Base-by-base conservation (phyloP, 2,113 vertebrate species). In the Caranx ignobilis region DNA sequence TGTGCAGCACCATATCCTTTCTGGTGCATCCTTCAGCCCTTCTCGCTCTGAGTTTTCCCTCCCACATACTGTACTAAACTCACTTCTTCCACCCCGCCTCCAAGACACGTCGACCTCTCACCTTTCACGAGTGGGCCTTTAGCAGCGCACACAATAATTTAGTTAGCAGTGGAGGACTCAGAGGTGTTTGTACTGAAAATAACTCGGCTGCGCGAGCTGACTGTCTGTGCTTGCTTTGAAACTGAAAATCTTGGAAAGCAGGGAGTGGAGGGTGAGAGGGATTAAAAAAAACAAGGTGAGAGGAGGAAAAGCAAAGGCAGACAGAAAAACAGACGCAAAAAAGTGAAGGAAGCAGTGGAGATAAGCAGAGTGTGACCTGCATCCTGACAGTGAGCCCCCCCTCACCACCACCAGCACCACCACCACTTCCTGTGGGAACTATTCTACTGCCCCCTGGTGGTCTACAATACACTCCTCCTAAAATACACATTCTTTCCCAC, bases 391-490 rank as follows among this genome's bases (percentile, higher is more conserved):
- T 11, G 18, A 74, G 65, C 60, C 59, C 57, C 70, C 26, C 9
- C 26, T 26, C 26, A 26, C 26, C 26, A 26, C 26, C 26, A 26
- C 26, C 26, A 26, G 26, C 26, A 26, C 26, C 26, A 26, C 26
- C 26, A 26, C 26, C 21, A 62, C 48, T 1, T 55, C 81, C 88
- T 79, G 35, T 82, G 87, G 87, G 88, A 93, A 91, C 88, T 85
- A 56, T 93, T 89, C 82, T 88, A 93, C 93, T 94, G 93, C 94
- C 94, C 92, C 93, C 95, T 94, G 84, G 90, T 94, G 95, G 93
- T n/a, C 1, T 0, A 21, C 50, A 41, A 4, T 26, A 39, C 15
- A 66, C n/a, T 2, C 54, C 16, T 31, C 13, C 55, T 6, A 12
- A 43, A 35, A 43, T 1, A 21, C 13, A 56, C 82, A 75, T 43